Evolutionary conservation across 2,888 invertebrate genomes (phyloP).

Genomic region (Dryococelus australis): DNA sequence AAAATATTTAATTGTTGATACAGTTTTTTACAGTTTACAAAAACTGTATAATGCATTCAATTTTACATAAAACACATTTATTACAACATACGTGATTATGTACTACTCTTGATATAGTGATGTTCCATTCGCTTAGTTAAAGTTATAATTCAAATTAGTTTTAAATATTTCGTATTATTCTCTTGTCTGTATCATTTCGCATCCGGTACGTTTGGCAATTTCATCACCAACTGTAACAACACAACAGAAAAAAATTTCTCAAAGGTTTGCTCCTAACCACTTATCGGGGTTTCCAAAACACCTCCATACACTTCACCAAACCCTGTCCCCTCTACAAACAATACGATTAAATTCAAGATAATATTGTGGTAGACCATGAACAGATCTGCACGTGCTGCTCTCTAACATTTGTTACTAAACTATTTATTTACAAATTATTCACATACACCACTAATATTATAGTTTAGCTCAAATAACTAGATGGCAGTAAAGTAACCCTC

Average conservation of each 20-base stretch:
- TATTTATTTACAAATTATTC: no score
- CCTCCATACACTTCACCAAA: background rate
- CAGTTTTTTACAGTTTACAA: background rate
- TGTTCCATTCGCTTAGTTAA: background rate
- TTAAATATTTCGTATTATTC: background rate
- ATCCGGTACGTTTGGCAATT: background rate
- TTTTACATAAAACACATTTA: background rate
- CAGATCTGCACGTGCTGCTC: background rate
- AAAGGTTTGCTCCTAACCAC: background rate
- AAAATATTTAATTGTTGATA: background rate
- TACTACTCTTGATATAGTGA: background rate
- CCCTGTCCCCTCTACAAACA: no score
- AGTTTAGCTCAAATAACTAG: no score
- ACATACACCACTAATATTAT: no score
- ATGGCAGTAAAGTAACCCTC: no score
- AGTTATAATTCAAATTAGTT: background rate
- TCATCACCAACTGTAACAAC: background rate
- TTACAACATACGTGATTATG: background rate
- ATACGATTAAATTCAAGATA: background rate
- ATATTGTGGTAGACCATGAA: background rate
- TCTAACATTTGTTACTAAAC: background rate
- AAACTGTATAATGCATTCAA: background rate
- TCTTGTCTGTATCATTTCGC: background rate
- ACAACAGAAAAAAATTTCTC: background rate
- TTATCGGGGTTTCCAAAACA: background rate